These are phyloP conservation scores for Sebastes variabilis DNA, from an alignment of 2,797 vertebrate genomes.

Conservation along the genomic window DNA sequence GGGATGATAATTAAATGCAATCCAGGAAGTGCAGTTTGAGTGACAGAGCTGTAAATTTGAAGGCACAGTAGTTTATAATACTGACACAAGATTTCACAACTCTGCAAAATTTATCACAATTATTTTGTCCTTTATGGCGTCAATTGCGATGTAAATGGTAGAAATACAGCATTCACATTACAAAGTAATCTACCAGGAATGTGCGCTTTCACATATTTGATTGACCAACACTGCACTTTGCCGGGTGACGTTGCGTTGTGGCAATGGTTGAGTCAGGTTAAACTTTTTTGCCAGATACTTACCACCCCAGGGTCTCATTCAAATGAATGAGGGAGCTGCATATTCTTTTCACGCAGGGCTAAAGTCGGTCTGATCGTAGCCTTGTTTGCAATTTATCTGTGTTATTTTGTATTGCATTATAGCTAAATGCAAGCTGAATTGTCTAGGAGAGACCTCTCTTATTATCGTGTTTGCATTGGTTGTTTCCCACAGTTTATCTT, in stretches of 20 bases:
- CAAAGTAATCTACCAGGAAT: neutral
- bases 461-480: neutral
- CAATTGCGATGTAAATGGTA: no score
- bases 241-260: neutral
- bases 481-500: neutral
- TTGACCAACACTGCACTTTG: neutral
- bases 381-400: neutral
- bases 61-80: neutral
- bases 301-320: accelerated
- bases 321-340: neutral
- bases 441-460: neutral
- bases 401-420: neutral
- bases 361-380: accelerated
- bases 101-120: neutral
- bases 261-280: neutral
- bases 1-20: neutral
- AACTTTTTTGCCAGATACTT: neutral
- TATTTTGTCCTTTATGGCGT: neutral
- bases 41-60: neutral
- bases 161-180: neutral
- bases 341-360: no score
- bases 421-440: neutral
- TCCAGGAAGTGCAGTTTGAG: neutral
- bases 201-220: neutral
- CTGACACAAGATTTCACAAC: neutral